phyloP scores from a whole-genome alignment of 2,888 invertebrate genomes.

The Prosapia bicincta region DNA sequence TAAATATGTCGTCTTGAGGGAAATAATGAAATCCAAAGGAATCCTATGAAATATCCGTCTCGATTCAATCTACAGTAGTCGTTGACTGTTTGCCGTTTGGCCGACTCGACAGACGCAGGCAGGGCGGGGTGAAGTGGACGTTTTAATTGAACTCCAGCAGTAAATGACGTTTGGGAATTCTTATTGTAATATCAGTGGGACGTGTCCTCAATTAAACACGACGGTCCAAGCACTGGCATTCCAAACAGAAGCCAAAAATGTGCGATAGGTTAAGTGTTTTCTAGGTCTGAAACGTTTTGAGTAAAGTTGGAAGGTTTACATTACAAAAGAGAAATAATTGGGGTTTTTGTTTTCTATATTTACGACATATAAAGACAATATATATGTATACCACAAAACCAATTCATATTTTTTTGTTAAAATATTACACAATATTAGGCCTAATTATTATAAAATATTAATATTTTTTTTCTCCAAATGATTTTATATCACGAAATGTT shows the following conservation, averaged over 20 bases:
- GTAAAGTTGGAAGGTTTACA: too few species aligned
- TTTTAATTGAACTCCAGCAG: neutral
- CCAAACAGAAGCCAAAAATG: neutral
- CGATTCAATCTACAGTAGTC: neutral
- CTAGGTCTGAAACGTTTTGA: too few species aligned
- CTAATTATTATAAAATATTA: too few species aligned
- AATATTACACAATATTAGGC: too few species aligned
- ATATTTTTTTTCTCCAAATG: too few species aligned
- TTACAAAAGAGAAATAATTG: too few species aligned
- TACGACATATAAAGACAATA: too few species aligned
- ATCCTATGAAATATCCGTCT: neutral
- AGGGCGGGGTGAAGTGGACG: neutral
- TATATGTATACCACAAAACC: too few species aligned
- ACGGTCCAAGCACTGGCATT: neutral
- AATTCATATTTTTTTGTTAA: too few species aligned
- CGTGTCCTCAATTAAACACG: neutral
- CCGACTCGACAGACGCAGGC: neutral
- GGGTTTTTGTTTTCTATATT: too few species aligned
- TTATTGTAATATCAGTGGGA: neutral
- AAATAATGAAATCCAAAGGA: neutral
- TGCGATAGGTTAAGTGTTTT: too few species aligned
- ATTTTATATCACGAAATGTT: too few species aligned
- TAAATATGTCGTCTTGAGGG: neutral
- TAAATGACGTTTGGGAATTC: conserved; percentile 2
- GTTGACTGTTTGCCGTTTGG: neutral